phyloP scores from a whole-genome alignment of 2,113 vertebrate species.

The Gymnobelideus leadbeateri region DNA sequence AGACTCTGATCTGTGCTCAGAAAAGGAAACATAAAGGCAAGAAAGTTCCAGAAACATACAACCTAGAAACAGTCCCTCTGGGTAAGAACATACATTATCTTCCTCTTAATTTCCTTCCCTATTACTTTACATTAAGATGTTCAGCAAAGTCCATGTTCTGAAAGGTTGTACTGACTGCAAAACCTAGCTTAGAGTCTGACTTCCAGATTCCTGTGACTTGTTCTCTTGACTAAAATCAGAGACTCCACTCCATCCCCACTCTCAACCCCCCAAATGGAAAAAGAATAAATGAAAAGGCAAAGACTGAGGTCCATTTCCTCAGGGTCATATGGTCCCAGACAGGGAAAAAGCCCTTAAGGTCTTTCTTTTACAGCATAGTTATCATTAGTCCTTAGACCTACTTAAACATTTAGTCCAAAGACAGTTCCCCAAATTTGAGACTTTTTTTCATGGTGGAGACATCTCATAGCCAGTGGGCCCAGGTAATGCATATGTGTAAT shows the following conservation, averaged over 20 bases:
- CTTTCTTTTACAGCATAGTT: not conserved
- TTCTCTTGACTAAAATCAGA: not conserved
- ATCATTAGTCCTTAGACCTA: not conserved
- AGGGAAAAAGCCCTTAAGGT: not conserved
- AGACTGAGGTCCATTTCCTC: not conserved
- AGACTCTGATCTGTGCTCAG: not conserved
- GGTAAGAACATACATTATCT: not conserved
- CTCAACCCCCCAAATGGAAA: no score
- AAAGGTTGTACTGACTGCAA: not conserved
- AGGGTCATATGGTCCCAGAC: not conserved
- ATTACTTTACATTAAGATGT: not conserved
- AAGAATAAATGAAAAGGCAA: not conserved
- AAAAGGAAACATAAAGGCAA: not conserved
- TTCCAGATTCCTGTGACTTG: not conserved
- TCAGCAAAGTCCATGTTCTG: not conserved
- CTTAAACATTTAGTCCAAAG: not conserved
- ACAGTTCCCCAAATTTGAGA: not conserved
- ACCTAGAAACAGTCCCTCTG: not conserved
- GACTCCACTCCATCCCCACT: not conserved
- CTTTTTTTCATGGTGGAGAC: not conserved
- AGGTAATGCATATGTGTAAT: not conserved
- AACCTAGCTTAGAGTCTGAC: not conserved
- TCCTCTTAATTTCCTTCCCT: not conserved
- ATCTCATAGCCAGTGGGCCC: not conserved
- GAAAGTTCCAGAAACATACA: not conserved